Percentiles rank a stretch among this genome's conserved stretches.
Conservation (phyloP, 1,140 invertebrate genomes). For the Drosophila nigromelanica region DNA sequence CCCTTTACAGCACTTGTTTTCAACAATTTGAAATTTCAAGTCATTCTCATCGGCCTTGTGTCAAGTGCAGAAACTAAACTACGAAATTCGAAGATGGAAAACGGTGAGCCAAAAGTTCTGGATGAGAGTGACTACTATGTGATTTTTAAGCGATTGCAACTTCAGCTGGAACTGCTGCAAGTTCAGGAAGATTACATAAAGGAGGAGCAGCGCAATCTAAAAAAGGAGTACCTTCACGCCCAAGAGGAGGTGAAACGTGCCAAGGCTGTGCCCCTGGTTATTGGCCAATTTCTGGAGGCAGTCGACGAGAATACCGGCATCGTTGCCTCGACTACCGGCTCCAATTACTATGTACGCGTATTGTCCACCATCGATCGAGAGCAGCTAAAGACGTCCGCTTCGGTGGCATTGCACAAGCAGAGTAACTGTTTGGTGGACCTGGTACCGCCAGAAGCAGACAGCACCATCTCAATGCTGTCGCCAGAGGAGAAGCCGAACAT, state of each 20-base stretch:
- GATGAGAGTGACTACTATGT: constrained; percentile 96
- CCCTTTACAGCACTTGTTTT: constrained; percentile 7
- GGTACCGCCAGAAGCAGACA: constrained; percentile 98
- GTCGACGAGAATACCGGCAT: constrained; percentile 99
- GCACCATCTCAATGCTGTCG: constrained; percentile 96
- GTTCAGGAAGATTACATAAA: constrained; percentile 99
- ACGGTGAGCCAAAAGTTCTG: constrained; percentile 34
- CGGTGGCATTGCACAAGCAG: constrained; percentile 98
- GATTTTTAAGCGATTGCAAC: constrained; percentile 89
- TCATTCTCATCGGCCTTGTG: constrained; percentile 41
- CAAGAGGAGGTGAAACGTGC: constrained; percentile 99
- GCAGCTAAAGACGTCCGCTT: constrained; percentile 97
- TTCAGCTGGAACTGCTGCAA: constrained; percentile 58
- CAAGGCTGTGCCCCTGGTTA: constrained; percentile 98
- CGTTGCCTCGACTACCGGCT: constrained; percentile 91
- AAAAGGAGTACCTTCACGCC: constrained; percentile 98
- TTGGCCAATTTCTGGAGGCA: constrained; percentile 98
- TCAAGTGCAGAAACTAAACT: neutral
- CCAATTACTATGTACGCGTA: constrained; percentile 98
- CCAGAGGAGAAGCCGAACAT: constrained; percentile 99
- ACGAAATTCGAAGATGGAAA: constrained; percentile 30
- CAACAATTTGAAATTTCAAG: constrained; percentile 60
- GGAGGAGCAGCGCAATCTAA: constrained; percentile 98
- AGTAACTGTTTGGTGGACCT: constrained; percentile 99
- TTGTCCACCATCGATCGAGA: constrained; percentile 97